Evolutionary conservation across 2,888 invertebrate species (phyloP).

Genomic region (Strigamia crassipes): DNA sequence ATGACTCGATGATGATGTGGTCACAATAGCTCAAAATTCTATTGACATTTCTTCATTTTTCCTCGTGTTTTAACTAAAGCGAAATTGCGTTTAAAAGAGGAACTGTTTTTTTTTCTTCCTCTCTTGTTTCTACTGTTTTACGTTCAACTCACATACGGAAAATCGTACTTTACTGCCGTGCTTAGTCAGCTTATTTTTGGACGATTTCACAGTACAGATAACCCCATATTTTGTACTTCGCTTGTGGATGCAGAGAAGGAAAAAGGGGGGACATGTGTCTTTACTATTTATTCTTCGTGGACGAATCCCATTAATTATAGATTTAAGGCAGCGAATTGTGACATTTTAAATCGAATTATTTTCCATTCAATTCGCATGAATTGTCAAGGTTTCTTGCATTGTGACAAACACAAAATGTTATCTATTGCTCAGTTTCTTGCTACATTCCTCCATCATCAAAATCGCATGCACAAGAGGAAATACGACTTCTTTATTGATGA

Average conservation of each 20-base stretch:
- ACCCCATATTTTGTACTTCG: conserved; percentile 6
- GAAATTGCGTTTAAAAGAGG: too few species aligned
- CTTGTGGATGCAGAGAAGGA: background rate
- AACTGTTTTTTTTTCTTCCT: background rate
- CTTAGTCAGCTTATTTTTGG: conserved; percentile 16
- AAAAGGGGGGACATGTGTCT: background rate
- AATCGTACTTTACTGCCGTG: conserved; percentile 12
- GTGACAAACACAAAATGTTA: background rate
- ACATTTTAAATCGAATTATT: background rate
- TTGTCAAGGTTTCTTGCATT: background rate
- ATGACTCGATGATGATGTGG: conserved; percentile 21
- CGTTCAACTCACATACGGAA: background rate
- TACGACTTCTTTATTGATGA: conserved; percentile 16
- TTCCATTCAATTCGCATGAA: background rate
- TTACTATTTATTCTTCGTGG: background rate
- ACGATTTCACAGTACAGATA: conserved; percentile 21
- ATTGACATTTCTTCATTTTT: background rate
- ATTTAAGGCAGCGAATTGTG: background rate
- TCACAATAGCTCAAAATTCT: conserved; percentile 4
- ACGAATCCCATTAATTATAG: background rate
- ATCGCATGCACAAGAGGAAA: conserved; percentile 21
- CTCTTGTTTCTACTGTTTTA: background rate
- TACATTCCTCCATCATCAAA: conserved; percentile 17
- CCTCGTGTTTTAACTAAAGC: background rate
- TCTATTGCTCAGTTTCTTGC: conserved; percentile 3